Conservation (phyloP, 2,888 invertebrate species). For the Cephus pygmeus region DNA sequence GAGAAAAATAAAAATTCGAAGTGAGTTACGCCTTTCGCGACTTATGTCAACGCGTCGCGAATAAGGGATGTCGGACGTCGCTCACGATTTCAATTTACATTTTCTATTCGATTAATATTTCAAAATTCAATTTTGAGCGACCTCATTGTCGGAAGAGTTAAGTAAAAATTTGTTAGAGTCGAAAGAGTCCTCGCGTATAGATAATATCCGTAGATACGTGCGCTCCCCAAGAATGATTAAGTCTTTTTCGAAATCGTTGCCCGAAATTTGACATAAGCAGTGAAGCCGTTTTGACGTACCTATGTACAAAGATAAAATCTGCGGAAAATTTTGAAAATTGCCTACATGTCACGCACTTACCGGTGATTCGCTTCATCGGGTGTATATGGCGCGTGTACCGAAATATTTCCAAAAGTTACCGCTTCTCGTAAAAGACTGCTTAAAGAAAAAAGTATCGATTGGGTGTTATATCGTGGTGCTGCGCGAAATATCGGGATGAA, state of each 20-base stretch:
- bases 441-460: constrained; percentile 30
- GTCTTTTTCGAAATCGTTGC: constrained; percentile 23
- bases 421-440: constrained; percentile 59
- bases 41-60: background rate
- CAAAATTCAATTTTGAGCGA: background rate
- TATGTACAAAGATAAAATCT: constrained; percentile 19
- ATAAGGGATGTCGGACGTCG: background rate
- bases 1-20: constrained; percentile 23
- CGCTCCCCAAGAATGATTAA: constrained; percentile 12
- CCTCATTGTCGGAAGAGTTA: background rate
- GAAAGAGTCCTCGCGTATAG: background rate
- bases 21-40: background rate
- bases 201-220: background rate
- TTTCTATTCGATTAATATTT: background rate
- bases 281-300: constrained; percentile 26
- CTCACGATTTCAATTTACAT: background rate
- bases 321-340: constrained; percentile 23
- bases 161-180: background rate
- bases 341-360: constrained; percentile 12
- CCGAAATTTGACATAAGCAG: constrained; percentile 17
- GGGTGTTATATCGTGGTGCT: constrained; percentile 44
- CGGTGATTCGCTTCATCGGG: background rate
- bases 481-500: constrained; percentile 32
- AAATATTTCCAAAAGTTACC: constrained; percentile 43
- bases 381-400: constrained; percentile 4